Percentiles rank a stretch among this genome's conserved stretches.
These are phyloP conservation scores for Oenanthe oenanthe DNA, from an alignment of 2,113 vertebrate species.

Conservation along the genomic window DNA sequence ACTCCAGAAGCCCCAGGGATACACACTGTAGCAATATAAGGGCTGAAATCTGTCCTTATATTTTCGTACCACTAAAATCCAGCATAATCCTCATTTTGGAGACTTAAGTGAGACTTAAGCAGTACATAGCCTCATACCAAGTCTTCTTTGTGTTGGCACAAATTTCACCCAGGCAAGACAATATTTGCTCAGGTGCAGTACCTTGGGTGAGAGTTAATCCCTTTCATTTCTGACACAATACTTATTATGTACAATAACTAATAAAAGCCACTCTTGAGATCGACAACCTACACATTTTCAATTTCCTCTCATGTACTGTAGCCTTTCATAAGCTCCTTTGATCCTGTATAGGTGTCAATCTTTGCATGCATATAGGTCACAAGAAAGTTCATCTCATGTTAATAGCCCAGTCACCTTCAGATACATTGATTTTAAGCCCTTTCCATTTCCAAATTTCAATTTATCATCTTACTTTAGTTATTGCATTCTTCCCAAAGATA, in stretches of 20 bases:
- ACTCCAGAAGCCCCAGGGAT: neutral
- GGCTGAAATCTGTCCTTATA: neutral
- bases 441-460: neutral
- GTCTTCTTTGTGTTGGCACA: constrained; percentile 63
- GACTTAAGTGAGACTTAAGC: constrained; percentile 58
- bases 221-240: constrained; percentile 72
- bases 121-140: constrained; percentile 29
- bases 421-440: neutral
- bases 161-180: constrained; percentile 67
- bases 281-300: constrained; percentile 60
- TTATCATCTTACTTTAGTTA: neutral
- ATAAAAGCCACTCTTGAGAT: constrained; percentile 64
- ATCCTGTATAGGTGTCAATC: constrained; percentile 45
- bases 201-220: constrained; percentile 68
- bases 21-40: neutral
- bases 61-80: neutral
- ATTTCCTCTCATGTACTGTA: constrained; percentile 53
- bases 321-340: constrained; percentile 59
- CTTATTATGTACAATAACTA: constrained; percentile 64
- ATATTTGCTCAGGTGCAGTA: constrained; percentile 74
- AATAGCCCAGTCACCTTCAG: neutral
- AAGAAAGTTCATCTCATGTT: constrained; percentile 40
- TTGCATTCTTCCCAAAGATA: neutral
- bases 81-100: constrained; percentile 2
- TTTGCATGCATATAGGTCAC: constrained; percentile 26